Evolutionary conservation across 2,113 vertebrate species (phyloP).

Genomic region (Tragelaphus strepsiceros): DNA sequence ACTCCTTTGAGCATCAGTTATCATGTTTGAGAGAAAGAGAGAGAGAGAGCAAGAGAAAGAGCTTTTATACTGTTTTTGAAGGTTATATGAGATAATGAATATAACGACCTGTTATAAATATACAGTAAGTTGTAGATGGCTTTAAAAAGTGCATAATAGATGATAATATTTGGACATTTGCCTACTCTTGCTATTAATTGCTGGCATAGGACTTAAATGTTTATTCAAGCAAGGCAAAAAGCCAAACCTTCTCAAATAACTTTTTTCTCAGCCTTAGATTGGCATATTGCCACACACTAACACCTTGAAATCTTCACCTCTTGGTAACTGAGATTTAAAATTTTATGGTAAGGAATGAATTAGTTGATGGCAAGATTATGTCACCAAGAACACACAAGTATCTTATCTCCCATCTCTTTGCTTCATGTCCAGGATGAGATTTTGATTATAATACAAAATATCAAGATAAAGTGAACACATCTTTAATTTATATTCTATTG

Average conservation of each 20-base stretch:
- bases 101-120: not conserved
- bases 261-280: not conserved
- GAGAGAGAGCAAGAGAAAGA: not conserved
- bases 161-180: not conserved
- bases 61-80: not conserved
- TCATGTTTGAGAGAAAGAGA: not conserved
- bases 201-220: not conserved
- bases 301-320: not conserved
- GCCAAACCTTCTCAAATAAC: not conserved
- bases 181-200: not conserved
- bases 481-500: not conserved
- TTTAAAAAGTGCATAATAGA: not conserved
- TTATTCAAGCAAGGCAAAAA: slow-evolving; percentile 27
- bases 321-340: slow-evolving; percentile 12
- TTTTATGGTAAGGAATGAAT: not conserved
- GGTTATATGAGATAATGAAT: not conserved
- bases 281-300: not conserved
- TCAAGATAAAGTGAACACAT: not conserved
- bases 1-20: not conserved
- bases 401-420: not conserved
- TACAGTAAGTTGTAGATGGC: not conserved
- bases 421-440: not conserved
- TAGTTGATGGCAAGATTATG: not conserved
- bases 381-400: not conserved
- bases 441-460: not conserved